These are phyloP conservation scores for Ia io DNA, from an alignment of 2,113 vertebrate species.

Conservation along the genomic window DNA sequence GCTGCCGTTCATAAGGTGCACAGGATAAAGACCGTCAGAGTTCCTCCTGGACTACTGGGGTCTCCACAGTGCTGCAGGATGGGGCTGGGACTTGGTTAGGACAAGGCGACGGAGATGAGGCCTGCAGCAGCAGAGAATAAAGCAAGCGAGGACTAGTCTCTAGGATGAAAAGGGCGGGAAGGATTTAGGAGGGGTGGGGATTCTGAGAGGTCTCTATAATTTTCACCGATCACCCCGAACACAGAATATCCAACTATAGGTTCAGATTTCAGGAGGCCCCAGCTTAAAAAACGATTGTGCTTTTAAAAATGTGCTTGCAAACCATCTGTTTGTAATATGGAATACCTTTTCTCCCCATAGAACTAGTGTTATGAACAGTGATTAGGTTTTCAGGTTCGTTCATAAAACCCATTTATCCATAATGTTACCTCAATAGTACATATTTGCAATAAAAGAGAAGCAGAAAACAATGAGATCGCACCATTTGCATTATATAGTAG, in stretches of 20 bases:
- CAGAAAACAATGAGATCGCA: slow-evolving; percentile 23
- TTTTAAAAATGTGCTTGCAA: slow-evolving; percentile 1
- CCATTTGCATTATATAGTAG: slow-evolving; percentile 47
- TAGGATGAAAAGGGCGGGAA: background rate
- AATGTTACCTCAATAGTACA: slow-evolving; percentile 5
- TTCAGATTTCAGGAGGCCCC: background rate
- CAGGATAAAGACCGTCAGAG: background rate
- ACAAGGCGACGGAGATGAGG: rapidly evolving
- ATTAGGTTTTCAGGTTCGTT: slow-evolving; percentile 49
- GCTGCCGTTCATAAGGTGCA: background rate
- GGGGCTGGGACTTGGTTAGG: background rate
- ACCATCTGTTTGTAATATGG: slow-evolving; percentile 43
- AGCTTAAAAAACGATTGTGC: background rate
- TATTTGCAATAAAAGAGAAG: slow-evolving; percentile 22
- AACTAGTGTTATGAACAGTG: slow-evolving; percentile 47
- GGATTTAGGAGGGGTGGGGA: background rate
- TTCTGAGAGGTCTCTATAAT: background rate
- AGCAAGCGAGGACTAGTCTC: background rate
- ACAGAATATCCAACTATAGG: background rate
- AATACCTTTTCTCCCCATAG: background rate
- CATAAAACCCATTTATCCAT: slow-evolving; percentile 40
- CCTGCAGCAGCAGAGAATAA: background rate
- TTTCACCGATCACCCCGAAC: background rate
- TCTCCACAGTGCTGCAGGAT: background rate
- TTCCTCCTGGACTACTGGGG: background rate